Evolutionary conservation across 2,888 invertebrate genomes (phyloP).

Genomic region (Phortica okadai): DNA sequence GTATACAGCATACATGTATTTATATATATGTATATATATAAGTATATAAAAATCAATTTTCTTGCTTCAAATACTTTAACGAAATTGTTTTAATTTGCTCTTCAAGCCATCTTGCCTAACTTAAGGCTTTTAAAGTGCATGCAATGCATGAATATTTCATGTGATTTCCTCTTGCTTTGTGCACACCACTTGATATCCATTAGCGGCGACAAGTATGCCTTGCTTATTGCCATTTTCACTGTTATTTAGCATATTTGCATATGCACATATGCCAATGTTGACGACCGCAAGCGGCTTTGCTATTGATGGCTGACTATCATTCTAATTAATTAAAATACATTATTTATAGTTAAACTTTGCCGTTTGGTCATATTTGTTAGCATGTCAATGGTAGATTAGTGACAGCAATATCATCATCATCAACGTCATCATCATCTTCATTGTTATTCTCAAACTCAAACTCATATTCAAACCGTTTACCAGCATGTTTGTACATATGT

Average conservation of each 20-base stretch:
- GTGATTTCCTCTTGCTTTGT: not conserved
- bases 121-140: not conserved
- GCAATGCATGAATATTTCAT: not conserved
- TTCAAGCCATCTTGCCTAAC: not conserved
- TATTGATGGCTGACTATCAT: not conserved
- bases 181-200: not conserved
- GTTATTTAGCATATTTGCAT: not conserved
- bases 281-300: not conserved
- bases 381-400: not conserved
- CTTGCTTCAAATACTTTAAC: not conserved
- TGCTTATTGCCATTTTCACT: not conserved
- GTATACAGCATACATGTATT: not conserved
- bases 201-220: not conserved
- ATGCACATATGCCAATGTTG: not conserved
- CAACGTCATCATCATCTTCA: not conserved
- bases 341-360: slow-evolving; percentile 11
- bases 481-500: not conserved
- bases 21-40: not conserved
- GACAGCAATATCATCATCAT: not conserved
- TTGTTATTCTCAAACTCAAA: not conserved
- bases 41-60: too few relatives aligned
- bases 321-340: slow-evolving; percentile 21
- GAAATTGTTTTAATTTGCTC: not conserved
- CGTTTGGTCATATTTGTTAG: not conserved
- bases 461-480: too few relatives aligned